Conservation (phyloP, 2,888 invertebrate species). For the Luffia ferchaultella region DNA sequence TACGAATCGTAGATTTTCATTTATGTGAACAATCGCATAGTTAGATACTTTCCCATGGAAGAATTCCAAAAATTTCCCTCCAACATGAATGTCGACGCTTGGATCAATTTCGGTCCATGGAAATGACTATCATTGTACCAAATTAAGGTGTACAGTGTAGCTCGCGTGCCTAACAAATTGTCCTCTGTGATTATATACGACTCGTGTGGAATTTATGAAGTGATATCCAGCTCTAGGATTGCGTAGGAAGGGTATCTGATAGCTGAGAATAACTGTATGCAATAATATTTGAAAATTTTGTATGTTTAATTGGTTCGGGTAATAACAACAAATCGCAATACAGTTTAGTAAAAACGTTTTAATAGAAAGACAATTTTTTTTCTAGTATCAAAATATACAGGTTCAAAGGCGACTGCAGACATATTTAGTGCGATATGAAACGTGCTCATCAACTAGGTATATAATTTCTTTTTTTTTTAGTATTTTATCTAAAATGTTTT, state of each 20-base stretch:
- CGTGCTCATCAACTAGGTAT: no score
- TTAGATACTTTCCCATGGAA: no score
- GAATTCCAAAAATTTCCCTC: no score
- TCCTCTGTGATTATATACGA: neutral
- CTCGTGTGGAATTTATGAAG: neutral
- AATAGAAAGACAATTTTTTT: no score
- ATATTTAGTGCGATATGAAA: no score
- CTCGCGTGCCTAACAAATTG: slow-evolving; percentile 6
- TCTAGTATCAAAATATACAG: no score
- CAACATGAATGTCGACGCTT: no score
- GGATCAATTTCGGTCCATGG: neutral
- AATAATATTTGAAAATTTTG: neutral
- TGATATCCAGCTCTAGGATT: neutral
- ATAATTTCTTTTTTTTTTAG: no score
- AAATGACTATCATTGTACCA: neutral
- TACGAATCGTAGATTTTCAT: no score
- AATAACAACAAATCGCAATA: neutral
- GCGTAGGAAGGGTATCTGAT: neutral
- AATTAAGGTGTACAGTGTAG: neutral
- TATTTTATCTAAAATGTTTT: no score
- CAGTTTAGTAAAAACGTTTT: neutral
- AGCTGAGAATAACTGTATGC: neutral
- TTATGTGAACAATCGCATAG: no score
- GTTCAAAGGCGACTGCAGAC: no score
- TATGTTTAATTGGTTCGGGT: neutral